Conservation (phyloP, 2,888 invertebrate genomes). For the Parascotia fuliginaria region DNA sequence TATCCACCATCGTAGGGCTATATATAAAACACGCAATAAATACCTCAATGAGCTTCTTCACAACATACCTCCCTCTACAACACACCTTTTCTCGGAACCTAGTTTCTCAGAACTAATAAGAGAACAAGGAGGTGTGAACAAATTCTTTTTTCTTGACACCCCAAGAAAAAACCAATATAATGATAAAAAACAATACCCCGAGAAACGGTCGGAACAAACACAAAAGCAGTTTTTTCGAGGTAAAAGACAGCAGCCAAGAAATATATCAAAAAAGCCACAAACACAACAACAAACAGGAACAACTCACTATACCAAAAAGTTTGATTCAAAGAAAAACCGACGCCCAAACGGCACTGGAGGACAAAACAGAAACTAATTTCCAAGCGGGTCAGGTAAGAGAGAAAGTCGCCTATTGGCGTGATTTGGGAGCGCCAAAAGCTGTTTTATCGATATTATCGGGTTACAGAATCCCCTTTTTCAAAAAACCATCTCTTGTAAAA, state of each 20-base stretch:
- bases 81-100: constrained; percentile 4
- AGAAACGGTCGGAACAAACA: neutral
- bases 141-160: no score
- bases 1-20: neutral
- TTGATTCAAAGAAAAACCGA: no score
- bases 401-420: neutral
- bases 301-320: no score
- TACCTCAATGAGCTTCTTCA: neutral
- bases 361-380: neutral
- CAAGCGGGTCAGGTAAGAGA: neutral
- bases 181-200: no score
- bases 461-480: neutral
- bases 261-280: neutral
- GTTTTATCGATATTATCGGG: neutral
- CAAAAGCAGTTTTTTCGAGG: no score
- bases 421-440: neutral
- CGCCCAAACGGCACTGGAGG: neutral
- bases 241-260: no score
- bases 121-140: constrained; percentile 1
- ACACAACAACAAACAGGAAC: neutral
- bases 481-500: neutral
- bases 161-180: no score
- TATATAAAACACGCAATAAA: constrained; percentile 1
- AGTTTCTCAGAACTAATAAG: neutral
- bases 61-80: constrained; percentile 1